These are phyloP conservation scores for Eufriesea mexicana DNA, from an alignment of 1,140 invertebrate genomes.

Conservation along the genomic window DNA sequence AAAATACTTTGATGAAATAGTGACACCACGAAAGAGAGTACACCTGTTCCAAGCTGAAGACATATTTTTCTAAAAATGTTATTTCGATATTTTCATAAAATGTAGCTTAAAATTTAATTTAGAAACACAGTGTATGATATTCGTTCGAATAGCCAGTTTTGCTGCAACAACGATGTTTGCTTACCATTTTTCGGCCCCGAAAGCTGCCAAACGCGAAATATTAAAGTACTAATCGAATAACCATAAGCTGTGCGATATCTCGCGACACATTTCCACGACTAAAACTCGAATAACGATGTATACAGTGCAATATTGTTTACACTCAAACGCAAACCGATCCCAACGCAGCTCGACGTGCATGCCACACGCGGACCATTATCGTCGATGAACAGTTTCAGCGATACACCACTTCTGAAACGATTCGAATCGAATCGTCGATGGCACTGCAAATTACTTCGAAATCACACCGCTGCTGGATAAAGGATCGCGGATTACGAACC, in stretches of 20 bases:
- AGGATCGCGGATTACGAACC: background rate
- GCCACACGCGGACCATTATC: background rate
- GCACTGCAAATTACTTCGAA: constrained; percentile 23
- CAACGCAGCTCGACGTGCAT: background rate
- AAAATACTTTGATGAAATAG: too few species aligned
- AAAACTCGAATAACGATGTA: background rate
- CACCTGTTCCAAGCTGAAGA: too few species aligned
- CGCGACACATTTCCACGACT: background rate
- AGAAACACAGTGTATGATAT: too few species aligned
- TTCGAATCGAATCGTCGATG: constrained; percentile 15
- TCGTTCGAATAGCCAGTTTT: too few species aligned
- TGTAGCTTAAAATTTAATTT: too few species aligned
- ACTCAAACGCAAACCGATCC: background rate
- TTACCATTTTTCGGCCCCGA: background rate
- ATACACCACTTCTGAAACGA: background rate
- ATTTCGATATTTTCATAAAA: too few species aligned
- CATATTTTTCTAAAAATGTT: too few species aligned
- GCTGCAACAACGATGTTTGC: background rate
- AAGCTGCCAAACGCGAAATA: too few species aligned
- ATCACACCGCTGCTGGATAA: constrained; percentile 24
- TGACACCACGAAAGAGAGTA: too few species aligned
- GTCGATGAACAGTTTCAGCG: background rate
- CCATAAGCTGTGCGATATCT: background rate
- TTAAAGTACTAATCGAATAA: background rate
- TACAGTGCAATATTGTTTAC: background rate